A percentile compares a stretch with the other conserved stretches of the same genome.
phyloP scores from a whole-genome alignment of 1,140 invertebrate genomes.

The Drosophila micromelanica region DNA sequence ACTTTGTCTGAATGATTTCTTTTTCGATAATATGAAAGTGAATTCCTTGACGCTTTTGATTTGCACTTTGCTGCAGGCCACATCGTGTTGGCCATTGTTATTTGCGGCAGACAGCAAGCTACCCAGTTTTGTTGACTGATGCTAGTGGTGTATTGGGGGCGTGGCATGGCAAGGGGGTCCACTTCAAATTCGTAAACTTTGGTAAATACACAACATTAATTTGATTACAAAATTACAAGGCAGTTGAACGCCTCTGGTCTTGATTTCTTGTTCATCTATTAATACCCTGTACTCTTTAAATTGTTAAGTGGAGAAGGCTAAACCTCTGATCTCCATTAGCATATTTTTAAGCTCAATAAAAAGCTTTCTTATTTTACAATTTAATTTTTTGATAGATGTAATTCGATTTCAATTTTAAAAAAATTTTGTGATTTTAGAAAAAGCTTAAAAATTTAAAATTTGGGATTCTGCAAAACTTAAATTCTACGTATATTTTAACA shows the following conservation, averaged over 20 bases:
- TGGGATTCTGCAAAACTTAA: too few relatives aligned
- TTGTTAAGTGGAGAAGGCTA: not conserved
- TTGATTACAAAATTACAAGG: slow-evolving; percentile 58
- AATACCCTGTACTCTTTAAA: not conserved
- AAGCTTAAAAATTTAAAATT: too few relatives aligned
- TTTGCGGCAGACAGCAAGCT: not conserved
- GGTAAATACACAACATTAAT: slow-evolving; percentile 63
- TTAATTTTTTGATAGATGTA: too few relatives aligned
- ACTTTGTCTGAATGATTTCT: slow-evolving; percentile 14
- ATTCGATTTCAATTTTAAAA: too few relatives aligned
- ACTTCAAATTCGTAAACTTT: slow-evolving; percentile 41
- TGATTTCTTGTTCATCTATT: slow-evolving; percentile 18
- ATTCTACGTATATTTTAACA: too few relatives aligned
- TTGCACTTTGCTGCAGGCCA: slow-evolving; percentile 20
- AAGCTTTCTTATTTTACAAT: too few relatives aligned
- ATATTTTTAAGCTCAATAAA: too few relatives aligned
- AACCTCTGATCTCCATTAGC: too few relatives aligned
- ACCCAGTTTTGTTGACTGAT: slow-evolving; percentile 1
- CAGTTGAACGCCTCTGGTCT: slow-evolving; percentile 29
- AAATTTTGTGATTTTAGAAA: too few relatives aligned
- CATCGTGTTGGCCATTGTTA: slow-evolving; percentile 9
- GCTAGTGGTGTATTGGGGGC: too few relatives aligned
- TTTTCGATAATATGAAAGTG: slow-evolving; percentile 37
- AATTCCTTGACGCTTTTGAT: slow-evolving; percentile 44
- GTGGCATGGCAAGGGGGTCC: not conserved